phyloP scores from a whole-genome alignment of 2,888 invertebrate species.

The Yponomeuta sedellus region DNA sequence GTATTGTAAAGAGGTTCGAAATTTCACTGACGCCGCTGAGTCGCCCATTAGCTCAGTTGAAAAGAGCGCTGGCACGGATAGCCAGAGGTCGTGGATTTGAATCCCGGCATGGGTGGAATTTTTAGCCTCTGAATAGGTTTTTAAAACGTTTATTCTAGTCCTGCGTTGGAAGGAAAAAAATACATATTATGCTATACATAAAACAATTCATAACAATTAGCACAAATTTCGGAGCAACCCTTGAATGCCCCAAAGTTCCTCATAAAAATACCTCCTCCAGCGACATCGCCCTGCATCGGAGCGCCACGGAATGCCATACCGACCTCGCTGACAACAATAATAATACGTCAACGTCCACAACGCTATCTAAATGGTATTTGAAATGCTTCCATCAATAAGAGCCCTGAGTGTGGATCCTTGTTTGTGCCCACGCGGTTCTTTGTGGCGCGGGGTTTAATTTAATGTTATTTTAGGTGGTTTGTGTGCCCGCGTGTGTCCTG shows the following conservation, averaged over 20 bases:
- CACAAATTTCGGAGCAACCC: neutral
- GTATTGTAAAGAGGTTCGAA: no score
- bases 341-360: slow-evolving; percentile 67
- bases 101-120: no score
- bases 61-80: no score
- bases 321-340: slow-evolving; percentile 52
- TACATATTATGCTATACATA: no score
- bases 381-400: slow-evolving; percentile 73
- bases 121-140: no score
- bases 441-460: neutral
- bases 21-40: no score
- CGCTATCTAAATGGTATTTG: slow-evolving; percentile 73
- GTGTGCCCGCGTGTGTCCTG: neutral
- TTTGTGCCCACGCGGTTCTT: slow-evolving; percentile 31
- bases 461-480: slow-evolving; percentile 1
- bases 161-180: no score
- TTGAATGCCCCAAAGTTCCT: neutral
- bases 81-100: no score
- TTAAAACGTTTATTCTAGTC: no score
- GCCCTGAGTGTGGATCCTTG: slow-evolving; percentile 62
- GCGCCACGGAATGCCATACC: slow-evolving; percentile 15
- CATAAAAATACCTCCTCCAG: slow-evolving; percentile 14
- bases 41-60: no score
- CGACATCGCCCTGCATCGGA: neutral
- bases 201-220: no score